Base-by-base conservation (phyloP, 2,797 vertebrate species). In the Rhynchonycteris naso region DNA sequence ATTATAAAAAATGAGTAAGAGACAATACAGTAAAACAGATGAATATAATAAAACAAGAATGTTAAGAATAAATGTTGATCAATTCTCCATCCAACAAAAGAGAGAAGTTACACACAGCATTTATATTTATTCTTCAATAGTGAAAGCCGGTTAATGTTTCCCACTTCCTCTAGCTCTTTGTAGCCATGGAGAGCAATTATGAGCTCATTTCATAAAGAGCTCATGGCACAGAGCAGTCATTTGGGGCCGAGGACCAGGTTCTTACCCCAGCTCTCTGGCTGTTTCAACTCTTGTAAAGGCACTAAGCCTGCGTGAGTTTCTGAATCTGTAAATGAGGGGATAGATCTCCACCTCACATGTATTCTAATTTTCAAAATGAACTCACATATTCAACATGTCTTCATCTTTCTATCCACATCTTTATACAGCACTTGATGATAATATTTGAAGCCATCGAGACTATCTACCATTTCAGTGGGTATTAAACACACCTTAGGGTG, bases 41-140 rank as follows among this genome's bases (percentile, higher is more conserved):
- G 38, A 54, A 82, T 56, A 50, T 21, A 21, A 28, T 43, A 52
- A 78, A 71, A 76, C 1, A 80, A 50, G 28, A 92, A 86, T 50
- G 71, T 66, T 35, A 90, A 43, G 85, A 66, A 88, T 86, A 78
- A 84, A 68, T 33, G 38, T 52, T 72, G 71, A 78, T 68, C 33
- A 86, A 72, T 79, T 95, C 43, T 58, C 63, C 22, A 91, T 33
- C 2, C 19, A 65, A 91, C 69, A 80, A 93, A 87, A 43, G 38
- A 88, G 21, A 93, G n/a, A 94, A 54, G 75, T 54, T 76, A 88
- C 50, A 84, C n/a, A 78, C 4, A 63, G 38, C 58, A 93, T 30
- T 74, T 33, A 79, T 58, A 63, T 35, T 75, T 86, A 58, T 54
- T 82, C 50, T 82, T 89, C 82, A 75, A 30, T 38, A 59, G 61